Evolutionary conservation across 2,113 vertebrate species (phyloP).

Genomic region (Passer montanus): DNA sequence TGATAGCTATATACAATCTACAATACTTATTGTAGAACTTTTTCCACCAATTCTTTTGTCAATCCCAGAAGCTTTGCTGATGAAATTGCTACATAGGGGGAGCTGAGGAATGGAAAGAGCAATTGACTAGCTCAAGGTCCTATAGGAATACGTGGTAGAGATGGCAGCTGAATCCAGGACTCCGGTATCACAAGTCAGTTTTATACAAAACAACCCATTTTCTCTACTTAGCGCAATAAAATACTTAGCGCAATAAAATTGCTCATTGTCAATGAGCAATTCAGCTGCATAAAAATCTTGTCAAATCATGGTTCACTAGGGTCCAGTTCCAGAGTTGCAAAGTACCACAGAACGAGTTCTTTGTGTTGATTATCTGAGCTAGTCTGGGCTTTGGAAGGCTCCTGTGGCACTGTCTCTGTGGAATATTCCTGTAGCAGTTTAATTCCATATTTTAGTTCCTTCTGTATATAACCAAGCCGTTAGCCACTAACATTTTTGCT

Average conservation of each 20-base stretch:
- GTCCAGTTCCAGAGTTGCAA: background rate
- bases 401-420: background rate
- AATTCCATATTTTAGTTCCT: background rate
- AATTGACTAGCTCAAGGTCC: background rate
- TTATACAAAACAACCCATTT: background rate
- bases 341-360: background rate
- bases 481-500: background rate
- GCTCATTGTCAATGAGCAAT: background rate
- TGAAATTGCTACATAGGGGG: background rate
- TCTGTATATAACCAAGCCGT: background rate
- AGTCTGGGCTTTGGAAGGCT: background rate
- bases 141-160: background rate
- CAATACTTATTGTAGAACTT: background rate
- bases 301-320: background rate
- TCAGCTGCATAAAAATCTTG: background rate
- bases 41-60: background rate
- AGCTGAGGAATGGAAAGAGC: background rate
- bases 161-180: background rate
- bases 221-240: background rate
- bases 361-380: fast-evolving
- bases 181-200: background rate
- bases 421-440: background rate
- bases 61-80: background rate
- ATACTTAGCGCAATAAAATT: background rate
- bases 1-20: background rate